These are phyloP conservation scores for Natrix natrix DNA, from an alignment of 2,797 vertebrate species.

Conservation along the genomic window DNA sequence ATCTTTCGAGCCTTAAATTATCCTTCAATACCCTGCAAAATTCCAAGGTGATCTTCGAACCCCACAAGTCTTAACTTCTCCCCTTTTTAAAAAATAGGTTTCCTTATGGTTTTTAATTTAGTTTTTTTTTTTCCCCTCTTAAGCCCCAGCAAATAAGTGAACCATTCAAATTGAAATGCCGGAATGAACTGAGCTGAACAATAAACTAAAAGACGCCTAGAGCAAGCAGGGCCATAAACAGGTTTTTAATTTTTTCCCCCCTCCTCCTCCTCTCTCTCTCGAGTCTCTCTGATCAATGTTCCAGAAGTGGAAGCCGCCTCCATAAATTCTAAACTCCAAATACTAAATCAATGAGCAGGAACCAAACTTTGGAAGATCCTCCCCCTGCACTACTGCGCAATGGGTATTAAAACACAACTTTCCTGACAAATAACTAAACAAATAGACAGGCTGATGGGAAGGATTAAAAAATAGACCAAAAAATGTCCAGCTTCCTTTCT, in stretches of 20 bases:
- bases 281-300: constrained; percentile 78
- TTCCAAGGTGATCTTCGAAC: constrained; percentile 57
- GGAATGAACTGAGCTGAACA: constrained; percentile 77
- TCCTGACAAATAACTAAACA: not conserved
- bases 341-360: constrained; percentile 73
- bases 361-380: constrained; percentile 34
- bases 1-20: constrained; percentile 53
- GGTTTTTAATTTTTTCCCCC: constrained; percentile 75
- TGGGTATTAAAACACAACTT: not conserved
- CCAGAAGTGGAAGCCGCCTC: constrained; percentile 71
- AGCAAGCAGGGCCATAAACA: constrained; percentile 81
- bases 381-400: not conserved
- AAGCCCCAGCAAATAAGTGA: constrained; percentile 70
- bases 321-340: constrained; percentile 76
- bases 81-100: constrained; percentile 50
- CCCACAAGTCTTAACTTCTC: constrained; percentile 59
- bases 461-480: not conserved
- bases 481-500: rapidly evolving
- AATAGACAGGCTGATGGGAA: not conserved
- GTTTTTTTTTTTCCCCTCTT: constrained; percentile 57
- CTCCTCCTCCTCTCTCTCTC: constrained; percentile 67
- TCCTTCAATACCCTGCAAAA: constrained; percentile 55
- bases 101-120: constrained; percentile 67
- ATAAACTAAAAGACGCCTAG: constrained; percentile 80
- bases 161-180: constrained; percentile 69